Base-by-base conservation (phyloP, 2,888 invertebrate species). In the Ferrisia virgata region DNA sequence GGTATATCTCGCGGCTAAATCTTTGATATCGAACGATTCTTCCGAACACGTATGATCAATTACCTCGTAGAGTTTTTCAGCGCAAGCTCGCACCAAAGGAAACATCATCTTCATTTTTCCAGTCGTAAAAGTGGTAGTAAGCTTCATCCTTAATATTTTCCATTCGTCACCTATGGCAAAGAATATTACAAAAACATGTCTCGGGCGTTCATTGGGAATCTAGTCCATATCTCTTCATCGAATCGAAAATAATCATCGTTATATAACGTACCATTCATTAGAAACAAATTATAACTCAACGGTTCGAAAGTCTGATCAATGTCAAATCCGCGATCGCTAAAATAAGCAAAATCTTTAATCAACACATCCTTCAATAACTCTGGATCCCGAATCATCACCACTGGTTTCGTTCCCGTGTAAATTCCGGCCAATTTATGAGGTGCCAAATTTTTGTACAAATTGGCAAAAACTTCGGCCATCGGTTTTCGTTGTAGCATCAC, bases 1-100 rank as follows among this genome's bases (percentile, higher is more conserved):
- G 1, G 72, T 76, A 15, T 36, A 76, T 36, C 72, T 33, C 31
- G 72, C 72, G 0, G 18, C 2, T 33, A 76, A 11, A 36, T 33
- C 31, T 76, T 76, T 76, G 18, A 76, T 9, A 36, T 76, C 72
- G n/a, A 89, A 79, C 58, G 82, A 76, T 36, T 76, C 36, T 5
- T 76, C 2, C 1, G 1, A 8, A 0, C 36, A 18, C 1, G 36
- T 36, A 1, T 8, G 18, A 18, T 33, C 36, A 2, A 76, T 36
- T 0, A 76, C 72, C 1, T 76, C 11, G 6, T n/a, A 2, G 0
- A 76, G 11, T 33, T 76, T 76, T 18, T 33, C 22, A 18, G 13
- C 72, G 8, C 72, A 76, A 15, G 1, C 13, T 18, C n/a, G 22
- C 81, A 58, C 33, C 53, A 79, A 31, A 1, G 79, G 79, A 28